A percentile compares a stretch with the other conserved stretches of the same genome.
phyloP scores from a whole-genome alignment of 2,113 vertebrate genomes.

The Halichoerus grypus region DNA sequence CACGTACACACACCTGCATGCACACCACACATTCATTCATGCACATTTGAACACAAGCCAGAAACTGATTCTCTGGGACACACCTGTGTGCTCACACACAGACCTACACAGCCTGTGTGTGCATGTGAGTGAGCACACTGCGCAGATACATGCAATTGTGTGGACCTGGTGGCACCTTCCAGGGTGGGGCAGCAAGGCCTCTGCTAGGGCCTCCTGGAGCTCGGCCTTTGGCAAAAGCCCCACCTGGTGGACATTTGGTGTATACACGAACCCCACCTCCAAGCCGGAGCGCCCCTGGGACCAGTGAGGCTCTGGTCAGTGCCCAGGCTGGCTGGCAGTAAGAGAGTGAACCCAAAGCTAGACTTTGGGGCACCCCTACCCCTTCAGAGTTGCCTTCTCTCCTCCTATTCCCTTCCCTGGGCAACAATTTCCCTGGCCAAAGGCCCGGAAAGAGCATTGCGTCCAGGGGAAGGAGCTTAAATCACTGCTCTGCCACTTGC shows the following conservation, averaged over 20 bases:
- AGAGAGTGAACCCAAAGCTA: not conserved
- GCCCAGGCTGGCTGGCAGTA: too few species aligned
- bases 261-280: not conserved
- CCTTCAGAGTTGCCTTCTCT: not conserved
- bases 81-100: not conserved
- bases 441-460: not conserved
- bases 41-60: not conserved
- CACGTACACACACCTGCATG: not conserved
- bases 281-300: rapidly evolving
- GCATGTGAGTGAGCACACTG: not conserved
- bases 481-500: not conserved
- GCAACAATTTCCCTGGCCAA: not conserved
- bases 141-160: rapidly evolving
- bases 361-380: not conserved
- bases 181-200: not conserved
- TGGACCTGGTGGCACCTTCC: not conserved
- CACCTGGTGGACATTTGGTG: conserved; percentile 74
- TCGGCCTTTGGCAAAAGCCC: conserved; percentile 70
- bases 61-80: not conserved
- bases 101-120: not conserved
- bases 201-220: not conserved
- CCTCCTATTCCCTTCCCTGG: not conserved
- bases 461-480: not conserved
- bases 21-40: not conserved
- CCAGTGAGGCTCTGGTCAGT: not conserved